Conservation (phyloP, 2,888 invertebrate genomes). For the Chymomyza caudatula region DNA sequence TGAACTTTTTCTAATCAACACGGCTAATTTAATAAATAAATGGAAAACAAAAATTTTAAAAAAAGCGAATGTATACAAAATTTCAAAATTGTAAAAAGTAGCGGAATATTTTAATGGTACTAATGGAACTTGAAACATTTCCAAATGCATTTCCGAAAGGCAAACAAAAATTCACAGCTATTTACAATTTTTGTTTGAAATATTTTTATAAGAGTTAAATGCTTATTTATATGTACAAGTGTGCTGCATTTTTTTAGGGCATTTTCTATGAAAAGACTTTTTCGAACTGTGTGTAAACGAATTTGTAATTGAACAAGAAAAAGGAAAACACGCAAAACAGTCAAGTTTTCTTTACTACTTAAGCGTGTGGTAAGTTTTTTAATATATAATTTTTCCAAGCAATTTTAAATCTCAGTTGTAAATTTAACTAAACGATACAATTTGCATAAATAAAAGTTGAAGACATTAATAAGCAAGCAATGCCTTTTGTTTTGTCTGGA, state of each 20-base stretch:
- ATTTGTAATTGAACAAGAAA: slow-evolving; percentile 7
- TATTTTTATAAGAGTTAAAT: slow-evolving; percentile 15
- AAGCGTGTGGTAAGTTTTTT: slow-evolving; percentile 18
- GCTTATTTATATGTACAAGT: slow-evolving; percentile 33
- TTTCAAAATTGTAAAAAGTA: neutral
- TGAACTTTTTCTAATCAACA: slow-evolving; percentile 7
- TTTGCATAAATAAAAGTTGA: slow-evolving; percentile 65
- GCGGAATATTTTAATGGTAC: neutral
- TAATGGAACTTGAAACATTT: slow-evolving; percentile 19
- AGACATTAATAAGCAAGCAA: slow-evolving; percentile 33
- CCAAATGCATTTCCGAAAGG: slow-evolving; percentile 31
- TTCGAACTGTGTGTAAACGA: neutral
- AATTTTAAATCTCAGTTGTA: slow-evolving; percentile 58
- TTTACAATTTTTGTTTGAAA: slow-evolving; percentile 18
- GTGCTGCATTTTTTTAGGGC: slow-evolving; percentile 32
- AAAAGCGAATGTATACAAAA: neutral
- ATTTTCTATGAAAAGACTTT: slow-evolving; percentile 41
- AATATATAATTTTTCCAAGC: slow-evolving; percentile 2
- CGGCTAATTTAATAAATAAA: slow-evolving; percentile 16
- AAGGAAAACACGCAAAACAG: neutral
- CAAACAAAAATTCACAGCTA: slow-evolving; percentile 17
- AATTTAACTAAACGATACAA: slow-evolving; percentile 49
- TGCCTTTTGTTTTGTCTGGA: neutral
- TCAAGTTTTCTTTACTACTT: slow-evolving; percentile 36
- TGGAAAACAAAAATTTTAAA: slow-evolving; percentile 13